These are phyloP conservation scores for Alectura lathami DNA, from an alignment of 2,113 vertebrate species.

Conservation along the genomic window DNA sequence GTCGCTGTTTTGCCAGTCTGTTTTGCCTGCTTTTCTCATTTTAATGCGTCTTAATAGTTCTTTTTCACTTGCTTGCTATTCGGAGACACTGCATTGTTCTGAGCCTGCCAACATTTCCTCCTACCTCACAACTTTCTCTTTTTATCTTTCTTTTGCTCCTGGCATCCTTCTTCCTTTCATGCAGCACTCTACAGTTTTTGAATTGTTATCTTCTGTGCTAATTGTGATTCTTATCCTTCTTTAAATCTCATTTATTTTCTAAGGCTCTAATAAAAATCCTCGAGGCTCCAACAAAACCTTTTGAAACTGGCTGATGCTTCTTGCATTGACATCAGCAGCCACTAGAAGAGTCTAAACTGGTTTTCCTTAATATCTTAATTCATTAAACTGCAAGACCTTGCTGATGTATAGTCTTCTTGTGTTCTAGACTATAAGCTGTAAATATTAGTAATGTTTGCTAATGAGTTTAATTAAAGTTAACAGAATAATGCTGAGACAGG, in stretches of 20 bases:
- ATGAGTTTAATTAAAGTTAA: neutral
- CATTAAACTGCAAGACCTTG: neutral
- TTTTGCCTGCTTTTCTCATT: neutral
- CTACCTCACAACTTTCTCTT: neutral
- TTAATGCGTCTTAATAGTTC: neutral
- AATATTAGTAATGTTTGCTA: neutral
- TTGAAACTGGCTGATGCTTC: neutral
- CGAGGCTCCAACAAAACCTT: neutral
- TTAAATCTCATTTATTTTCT: neutral
- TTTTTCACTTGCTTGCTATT: neutral
- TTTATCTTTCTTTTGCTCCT: constrained; percentile 29
- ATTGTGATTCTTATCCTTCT: neutral
- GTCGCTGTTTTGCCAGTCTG: neutral
- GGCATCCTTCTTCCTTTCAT: constrained; percentile 8
- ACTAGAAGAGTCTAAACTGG: neutral
- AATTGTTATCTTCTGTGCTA: neutral
- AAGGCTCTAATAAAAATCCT: neutral
- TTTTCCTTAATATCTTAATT: neutral
- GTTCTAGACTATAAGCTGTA: neutral
- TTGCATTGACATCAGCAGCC: neutral
- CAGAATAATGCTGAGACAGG: neutral
- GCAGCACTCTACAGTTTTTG: neutral
- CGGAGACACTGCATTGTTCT: neutral
- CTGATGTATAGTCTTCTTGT: neutral
- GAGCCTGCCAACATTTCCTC: neutral